These are phyloP conservation scores for Hartigia nigra DNA, from an alignment of 2,888 invertebrate genomes.

Conservation along the genomic window DNA sequence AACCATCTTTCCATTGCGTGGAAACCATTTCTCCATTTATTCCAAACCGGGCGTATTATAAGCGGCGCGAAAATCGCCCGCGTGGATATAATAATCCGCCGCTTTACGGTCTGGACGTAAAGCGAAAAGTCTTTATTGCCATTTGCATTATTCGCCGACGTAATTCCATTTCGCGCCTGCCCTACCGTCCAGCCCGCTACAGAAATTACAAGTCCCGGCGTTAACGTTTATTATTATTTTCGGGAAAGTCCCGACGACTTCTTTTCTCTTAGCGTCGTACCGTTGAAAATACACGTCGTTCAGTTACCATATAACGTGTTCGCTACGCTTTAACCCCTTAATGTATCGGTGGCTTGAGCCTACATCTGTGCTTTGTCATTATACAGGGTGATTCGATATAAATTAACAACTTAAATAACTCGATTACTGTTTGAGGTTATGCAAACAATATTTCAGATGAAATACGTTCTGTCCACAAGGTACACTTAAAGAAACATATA, in stretches of 20 bases:
- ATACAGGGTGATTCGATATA: not conserved
- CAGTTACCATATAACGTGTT: not conserved
- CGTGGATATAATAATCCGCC: not conserved
- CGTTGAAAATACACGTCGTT: not conserved
- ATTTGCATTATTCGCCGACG: conserved; percentile 10
- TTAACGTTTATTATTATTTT: not conserved
- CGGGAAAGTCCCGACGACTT: not conserved
- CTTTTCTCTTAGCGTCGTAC: not conserved
- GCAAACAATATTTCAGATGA: not conserved
- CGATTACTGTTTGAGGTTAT: not conserved
- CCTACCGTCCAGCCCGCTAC: not conserved
- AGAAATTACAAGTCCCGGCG: conserved; percentile 6
- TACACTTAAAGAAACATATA: not conserved
- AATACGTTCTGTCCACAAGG: not conserved
- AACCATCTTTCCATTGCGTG: not conserved
- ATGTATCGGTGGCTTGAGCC: not conserved
- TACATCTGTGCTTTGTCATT: not conserved
- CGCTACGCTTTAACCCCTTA: not conserved
- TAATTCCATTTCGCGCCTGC: not conserved
- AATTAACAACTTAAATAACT: not conserved
- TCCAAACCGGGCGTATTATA: not conserved
- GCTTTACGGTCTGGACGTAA: not conserved
- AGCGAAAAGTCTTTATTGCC: conserved; percentile 8
- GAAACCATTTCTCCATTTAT: not conserved
- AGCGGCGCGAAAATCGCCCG: not conserved